These are phyloP conservation scores for Esperia sulphurella DNA, from an alignment of 2,888 invertebrate genomes.

Conservation along the genomic window DNA sequence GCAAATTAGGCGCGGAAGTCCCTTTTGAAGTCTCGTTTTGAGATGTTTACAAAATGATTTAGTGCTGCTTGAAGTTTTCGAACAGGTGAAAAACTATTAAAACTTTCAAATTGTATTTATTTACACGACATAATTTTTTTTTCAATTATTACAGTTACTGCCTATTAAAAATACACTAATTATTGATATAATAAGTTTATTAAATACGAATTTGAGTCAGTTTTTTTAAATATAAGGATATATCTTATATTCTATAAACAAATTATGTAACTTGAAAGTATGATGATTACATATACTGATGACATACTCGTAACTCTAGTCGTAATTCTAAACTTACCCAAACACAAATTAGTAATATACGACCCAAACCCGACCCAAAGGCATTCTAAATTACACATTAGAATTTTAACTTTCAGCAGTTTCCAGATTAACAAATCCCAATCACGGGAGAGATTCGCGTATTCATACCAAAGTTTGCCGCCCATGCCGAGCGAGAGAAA, in stretches of 20 bases:
- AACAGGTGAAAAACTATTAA: background rate
- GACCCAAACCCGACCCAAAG: background rate
- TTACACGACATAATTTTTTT: no score
- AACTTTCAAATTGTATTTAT: no score
- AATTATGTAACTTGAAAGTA: background rate
- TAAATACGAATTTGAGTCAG: no score
- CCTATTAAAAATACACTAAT: no score
- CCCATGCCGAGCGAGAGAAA: slow-evolving; percentile 36
- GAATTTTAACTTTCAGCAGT: slow-evolving; percentile 64
- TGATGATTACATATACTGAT: background rate
- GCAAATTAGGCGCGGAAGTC: slow-evolving; percentile 37
- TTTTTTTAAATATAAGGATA: no score
- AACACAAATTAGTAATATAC: background rate
- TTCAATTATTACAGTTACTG: no score
- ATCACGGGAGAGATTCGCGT: slow-evolving; percentile 60
- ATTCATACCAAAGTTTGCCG: slow-evolving; percentile 63
- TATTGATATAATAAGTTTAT: no score
- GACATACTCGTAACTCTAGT: background rate
- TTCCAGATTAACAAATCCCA: slow-evolving; percentile 73
- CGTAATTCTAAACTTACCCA: background rate
- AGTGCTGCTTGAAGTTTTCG: background rate
- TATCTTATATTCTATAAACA: background rate
- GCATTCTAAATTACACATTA: slow-evolving; percentile 39
- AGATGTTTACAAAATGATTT: background rate
- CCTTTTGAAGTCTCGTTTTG: slow-evolving; percentile 11